These are phyloP conservation scores for Ginglymostoma cirratum DNA, from an alignment of 2,113 vertebrate species.

Conservation along the genomic window DNA sequence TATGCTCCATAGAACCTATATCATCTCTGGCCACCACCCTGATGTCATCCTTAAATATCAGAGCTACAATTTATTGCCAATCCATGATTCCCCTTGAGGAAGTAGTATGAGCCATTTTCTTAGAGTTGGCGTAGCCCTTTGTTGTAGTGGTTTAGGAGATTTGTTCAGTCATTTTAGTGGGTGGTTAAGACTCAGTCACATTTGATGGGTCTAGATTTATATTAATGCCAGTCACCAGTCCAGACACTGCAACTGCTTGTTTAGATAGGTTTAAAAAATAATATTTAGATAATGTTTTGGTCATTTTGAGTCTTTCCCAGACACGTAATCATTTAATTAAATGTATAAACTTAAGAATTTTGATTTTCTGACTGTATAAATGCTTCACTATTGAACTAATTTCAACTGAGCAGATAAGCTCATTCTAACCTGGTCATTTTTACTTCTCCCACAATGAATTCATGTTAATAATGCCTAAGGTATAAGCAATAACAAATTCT, in stretches of 20 bases:
- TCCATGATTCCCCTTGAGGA: no score
- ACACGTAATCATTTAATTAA: background rate
- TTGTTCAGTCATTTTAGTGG: no score
- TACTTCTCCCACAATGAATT: background rate
- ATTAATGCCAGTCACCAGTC: no score
- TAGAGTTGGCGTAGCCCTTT: no score
- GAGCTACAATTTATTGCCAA: no score
- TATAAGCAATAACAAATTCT: background rate
- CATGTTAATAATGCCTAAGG: background rate
- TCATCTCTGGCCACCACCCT: no score
- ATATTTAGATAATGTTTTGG: background rate
- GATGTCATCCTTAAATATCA: no score
- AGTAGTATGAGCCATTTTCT: no score
- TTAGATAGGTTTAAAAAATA: background rate
- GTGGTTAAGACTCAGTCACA: no score
- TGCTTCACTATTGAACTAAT: background rate
- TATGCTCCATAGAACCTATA: no score
- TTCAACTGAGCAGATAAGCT: background rate
- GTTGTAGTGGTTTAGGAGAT: no score
- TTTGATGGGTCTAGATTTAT: no score
- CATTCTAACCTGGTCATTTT: background rate
- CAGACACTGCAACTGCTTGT: background rate
- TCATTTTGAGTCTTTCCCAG: background rate
- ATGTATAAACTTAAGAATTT: background rate
- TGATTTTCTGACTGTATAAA: background rate